phyloP scores from a whole-genome alignment of 1,140 invertebrate species.

The Triops longicaudatus region DNA sequence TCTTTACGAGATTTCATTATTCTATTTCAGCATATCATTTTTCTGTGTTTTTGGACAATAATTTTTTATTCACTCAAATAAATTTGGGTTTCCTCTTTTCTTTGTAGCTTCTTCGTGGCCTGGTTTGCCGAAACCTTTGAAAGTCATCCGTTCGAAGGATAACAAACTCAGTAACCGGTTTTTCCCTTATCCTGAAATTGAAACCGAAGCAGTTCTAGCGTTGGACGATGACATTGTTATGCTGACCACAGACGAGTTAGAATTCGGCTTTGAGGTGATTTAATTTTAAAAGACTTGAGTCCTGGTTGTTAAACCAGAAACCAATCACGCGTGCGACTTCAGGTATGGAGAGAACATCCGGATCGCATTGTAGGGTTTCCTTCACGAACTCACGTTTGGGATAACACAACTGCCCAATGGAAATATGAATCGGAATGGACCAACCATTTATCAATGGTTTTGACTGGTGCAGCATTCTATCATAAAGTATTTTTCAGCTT shows the following conservation, averaged over 20 bases:
- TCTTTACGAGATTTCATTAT: too few species aligned
- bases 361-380: constrained; percentile 87
- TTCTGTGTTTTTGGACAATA: too few species aligned
- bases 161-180: constrained; percentile 92
- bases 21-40: too few species aligned
- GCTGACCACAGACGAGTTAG: constrained; percentile 84
- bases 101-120: constrained; percentile 63
- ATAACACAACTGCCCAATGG: constrained; percentile 71
- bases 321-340: constrained; percentile 32
- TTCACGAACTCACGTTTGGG: constrained; percentile 79
- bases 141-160: constrained; percentile 79
- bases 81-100: constrained; percentile 22
- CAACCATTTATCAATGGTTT: constrained; percentile 84
- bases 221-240: constrained; percentile 92
- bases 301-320: background rate
- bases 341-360: constrained; percentile 89
- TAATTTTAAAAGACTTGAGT: background rate
- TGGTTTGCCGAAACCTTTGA: constrained; percentile 75
- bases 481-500: constrained; percentile 57
- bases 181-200: constrained; percentile 84
- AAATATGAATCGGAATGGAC: constrained; percentile 92
- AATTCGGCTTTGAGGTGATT: constrained; percentile 70
- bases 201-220: constrained; percentile 82
- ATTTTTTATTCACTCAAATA: too few species aligned
- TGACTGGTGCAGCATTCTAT: constrained; percentile 88